Evolutionary conservation across 1,140 invertebrate genomes (phyloP).

Genomic region (Triops longicaudatus): DNA sequence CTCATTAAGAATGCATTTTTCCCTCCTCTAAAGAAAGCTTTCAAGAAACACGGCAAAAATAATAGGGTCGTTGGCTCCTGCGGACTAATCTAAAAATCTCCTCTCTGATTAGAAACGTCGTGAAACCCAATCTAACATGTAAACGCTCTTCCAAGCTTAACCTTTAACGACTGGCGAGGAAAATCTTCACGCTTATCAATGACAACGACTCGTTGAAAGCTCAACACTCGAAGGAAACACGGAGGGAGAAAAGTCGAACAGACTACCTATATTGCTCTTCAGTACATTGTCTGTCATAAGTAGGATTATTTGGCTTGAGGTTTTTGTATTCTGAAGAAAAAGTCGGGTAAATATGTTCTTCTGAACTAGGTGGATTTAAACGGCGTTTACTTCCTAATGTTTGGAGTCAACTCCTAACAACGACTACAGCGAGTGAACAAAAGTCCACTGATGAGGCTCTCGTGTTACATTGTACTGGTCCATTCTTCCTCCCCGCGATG

Average conservation of each 20-base stretch:
- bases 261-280: background rate
- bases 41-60: background rate
- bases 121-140: background rate
- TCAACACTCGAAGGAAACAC: background rate
- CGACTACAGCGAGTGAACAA: background rate
- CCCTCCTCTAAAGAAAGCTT: background rate
- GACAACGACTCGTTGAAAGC: background rate
- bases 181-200: background rate
- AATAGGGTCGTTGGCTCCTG: background rate
- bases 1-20: background rate
- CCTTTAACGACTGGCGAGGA: background rate
- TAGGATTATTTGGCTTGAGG: background rate
- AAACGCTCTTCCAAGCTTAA: conserved; percentile 1
- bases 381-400: background rate
- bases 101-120: background rate
- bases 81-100: background rate
- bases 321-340: no score
- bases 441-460: background rate
- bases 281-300: no score
- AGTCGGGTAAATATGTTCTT: background rate
- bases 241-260: background rate
- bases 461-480: background rate
- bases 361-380: background rate
- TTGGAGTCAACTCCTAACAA: background rate
- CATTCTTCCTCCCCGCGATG: background rate